These are phyloP conservation scores for Ferrisia virgata DNA, from an alignment of 2,888 invertebrate species.

Conservation along the genomic window DNA sequence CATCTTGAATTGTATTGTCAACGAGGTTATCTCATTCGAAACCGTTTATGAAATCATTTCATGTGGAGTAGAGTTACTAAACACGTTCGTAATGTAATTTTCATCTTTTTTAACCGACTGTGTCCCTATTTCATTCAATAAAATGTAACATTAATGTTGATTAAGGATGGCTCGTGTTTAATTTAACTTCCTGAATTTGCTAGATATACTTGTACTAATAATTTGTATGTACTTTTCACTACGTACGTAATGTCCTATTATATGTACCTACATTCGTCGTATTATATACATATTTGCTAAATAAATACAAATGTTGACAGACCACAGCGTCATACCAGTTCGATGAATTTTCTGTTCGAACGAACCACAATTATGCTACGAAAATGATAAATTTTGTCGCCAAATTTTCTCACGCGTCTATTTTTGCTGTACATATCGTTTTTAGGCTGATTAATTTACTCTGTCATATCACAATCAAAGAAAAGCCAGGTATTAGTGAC, in stretches of 20 bases:
- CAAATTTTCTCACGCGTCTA: too few relatives aligned
- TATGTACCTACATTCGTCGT: background rate
- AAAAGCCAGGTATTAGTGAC: too few relatives aligned
- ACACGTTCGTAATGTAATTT: background rate
- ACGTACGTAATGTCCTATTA: background rate
- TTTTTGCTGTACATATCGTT: too few relatives aligned
- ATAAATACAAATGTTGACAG: background rate
- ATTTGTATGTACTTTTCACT: background rate
- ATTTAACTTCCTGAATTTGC: slow-evolving; percentile 33
- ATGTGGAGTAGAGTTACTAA: background rate
- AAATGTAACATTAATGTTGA: slow-evolving; percentile 19
- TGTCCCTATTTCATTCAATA: slow-evolving; percentile 26
- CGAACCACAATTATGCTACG: too few relatives aligned
- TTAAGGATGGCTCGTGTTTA: slow-evolving; percentile 37
- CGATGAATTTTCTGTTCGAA: too few relatives aligned
- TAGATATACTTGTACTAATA: background rate
- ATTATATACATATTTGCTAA: background rate
- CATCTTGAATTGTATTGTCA: background rate
- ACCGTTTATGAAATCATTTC: background rate
- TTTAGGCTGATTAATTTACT: too few relatives aligned
- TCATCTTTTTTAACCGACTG: background rate
- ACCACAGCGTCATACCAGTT: too few relatives aligned
- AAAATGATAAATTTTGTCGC: too few relatives aligned
- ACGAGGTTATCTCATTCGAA: background rate
- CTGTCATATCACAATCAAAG: too few relatives aligned